Conservation (phyloP, 2,113 vertebrate genomes). For the Seriola quinqueradiata region DNA sequence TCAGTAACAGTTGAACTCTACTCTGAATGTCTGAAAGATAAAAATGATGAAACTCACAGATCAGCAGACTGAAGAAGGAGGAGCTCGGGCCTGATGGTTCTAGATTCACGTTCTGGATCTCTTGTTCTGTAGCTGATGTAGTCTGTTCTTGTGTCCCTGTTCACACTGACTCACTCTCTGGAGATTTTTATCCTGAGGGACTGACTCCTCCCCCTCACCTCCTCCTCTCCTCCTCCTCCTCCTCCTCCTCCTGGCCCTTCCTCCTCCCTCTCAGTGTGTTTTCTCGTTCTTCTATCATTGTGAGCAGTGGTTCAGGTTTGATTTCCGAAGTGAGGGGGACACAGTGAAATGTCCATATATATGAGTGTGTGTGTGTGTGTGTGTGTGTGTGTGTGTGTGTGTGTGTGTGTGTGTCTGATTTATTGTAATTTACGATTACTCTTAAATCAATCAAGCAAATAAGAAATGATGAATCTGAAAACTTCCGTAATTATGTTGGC, state of each 20-base stretch:
- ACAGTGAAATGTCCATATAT: too few relatives aligned
- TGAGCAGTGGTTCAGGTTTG: background rate
- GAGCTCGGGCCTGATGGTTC: background rate
- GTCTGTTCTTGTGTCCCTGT: constrained; percentile 16
- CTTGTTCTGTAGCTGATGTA: background rate
- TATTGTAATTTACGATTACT: too few relatives aligned
- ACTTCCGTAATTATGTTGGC: too few relatives aligned
- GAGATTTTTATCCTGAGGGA: constrained; percentile 45
- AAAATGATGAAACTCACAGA: constrained; percentile 57
- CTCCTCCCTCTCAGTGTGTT: background rate
- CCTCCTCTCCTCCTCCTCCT: background rate
- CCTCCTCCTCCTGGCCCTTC: background rate
- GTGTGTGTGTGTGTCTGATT: too few relatives aligned
- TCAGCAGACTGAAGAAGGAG: constrained; percentile 32
- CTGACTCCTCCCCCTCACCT: constrained; percentile 33
- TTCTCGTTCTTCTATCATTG: background rate
- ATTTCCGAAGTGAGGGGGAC: background rate
- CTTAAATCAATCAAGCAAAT: too few relatives aligned
- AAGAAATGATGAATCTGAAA: too few relatives aligned
- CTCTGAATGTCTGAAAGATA: background rate
- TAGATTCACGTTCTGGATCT: background rate
- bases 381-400: too few relatives aligned
- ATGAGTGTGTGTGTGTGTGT: too few relatives aligned
- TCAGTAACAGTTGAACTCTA: constrained; percentile 24
- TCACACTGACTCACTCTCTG: constrained; percentile 21